phyloP scores from a whole-genome alignment of 2,113 vertebrate species.

The Gambusia holbrooki region DNA sequence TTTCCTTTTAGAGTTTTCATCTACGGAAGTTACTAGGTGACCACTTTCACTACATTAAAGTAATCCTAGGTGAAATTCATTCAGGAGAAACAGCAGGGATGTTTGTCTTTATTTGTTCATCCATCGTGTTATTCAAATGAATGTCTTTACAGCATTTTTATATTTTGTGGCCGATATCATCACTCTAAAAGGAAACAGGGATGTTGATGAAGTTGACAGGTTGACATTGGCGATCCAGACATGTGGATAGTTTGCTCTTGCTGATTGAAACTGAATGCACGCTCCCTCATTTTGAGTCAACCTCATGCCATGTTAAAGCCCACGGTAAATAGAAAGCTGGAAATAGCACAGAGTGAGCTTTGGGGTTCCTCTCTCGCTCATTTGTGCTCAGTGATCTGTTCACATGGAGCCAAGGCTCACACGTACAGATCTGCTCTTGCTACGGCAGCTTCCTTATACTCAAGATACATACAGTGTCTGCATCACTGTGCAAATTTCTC shows the following conservation, averaged over 20 bases:
- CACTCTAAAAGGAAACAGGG: constrained; percentile 13
- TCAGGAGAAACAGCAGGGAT: neutral
- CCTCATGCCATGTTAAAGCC: constrained; percentile 19
- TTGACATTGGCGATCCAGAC: constrained; percentile 26
- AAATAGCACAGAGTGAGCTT: constrained; percentile 44
- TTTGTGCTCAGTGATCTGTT: constrained; percentile 54
- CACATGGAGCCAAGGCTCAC: constrained; percentile 19
- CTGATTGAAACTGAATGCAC: constrained; percentile 1
- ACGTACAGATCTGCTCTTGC: constrained; percentile 14
- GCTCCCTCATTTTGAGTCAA: constrained; percentile 13
- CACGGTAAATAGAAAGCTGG: constrained; percentile 36
- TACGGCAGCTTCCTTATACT: constrained; percentile 14
- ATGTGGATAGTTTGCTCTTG: constrained; percentile 18
- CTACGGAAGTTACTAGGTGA: neutral
- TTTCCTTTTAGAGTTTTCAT: neutral
- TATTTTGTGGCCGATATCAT: constrained; percentile 15
- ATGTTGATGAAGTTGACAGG: constrained; percentile 54
- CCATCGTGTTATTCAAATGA: neutral
- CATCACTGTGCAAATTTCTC: constrained; percentile 4
- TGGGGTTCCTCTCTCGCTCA: constrained; percentile 16
- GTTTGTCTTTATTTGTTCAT: neutral
- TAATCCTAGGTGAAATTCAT: neutral
- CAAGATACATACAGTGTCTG: constrained; percentile 6
- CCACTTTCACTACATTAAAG: neutral
- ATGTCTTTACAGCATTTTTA: constrained; percentile 29